Conservation (phyloP, 2,888 invertebrate genomes). For the Cephus runcator region DNA sequence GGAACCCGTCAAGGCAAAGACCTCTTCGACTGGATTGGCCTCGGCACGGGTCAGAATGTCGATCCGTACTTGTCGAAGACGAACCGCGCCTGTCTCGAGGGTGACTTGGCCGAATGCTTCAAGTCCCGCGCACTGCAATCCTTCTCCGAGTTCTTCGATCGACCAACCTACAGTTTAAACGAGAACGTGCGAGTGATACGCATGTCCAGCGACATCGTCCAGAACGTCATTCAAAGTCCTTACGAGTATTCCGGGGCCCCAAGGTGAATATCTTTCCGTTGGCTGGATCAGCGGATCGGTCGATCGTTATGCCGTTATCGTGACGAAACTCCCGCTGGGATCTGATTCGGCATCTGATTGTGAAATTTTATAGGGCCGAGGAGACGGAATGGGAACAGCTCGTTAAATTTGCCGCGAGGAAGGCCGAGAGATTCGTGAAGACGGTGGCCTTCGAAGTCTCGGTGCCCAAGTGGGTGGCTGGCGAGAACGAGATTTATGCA, state of each 20-base stretch:
- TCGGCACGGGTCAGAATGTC: slow-evolving; percentile 78
- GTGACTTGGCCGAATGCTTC: slow-evolving; percentile 87
- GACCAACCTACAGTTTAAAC: slow-evolving; percentile 69
- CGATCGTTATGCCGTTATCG: too few species aligned
- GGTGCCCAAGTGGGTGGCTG: slow-evolving; percentile 67
- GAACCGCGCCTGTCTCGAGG: slow-evolving; percentile 79
- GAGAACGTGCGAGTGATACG: slow-evolving; percentile 79
- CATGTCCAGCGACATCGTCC: slow-evolving; percentile 76
- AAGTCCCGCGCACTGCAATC: slow-evolving; percentile 82
- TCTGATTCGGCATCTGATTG: too few species aligned
- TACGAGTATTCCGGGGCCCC: slow-evolving; percentile 79
- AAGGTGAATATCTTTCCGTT: slow-evolving; percentile 44
- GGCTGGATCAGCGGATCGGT: too few species aligned
- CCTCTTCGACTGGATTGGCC: slow-evolving; percentile 82
- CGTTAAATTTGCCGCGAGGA: slow-evolving; percentile 80
- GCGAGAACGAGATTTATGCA: slow-evolving; percentile 77
- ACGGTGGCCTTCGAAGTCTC: slow-evolving; percentile 81
- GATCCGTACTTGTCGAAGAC: slow-evolving; percentile 82
- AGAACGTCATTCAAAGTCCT: slow-evolving; percentile 76
- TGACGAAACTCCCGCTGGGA: too few species aligned
- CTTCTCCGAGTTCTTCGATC: slow-evolving; percentile 82
- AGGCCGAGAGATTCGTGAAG: slow-evolving; percentile 81
- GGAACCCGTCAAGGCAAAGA: slow-evolving; percentile 74
- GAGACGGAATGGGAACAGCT: slow-evolving; percentile 86
- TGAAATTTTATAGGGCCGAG: slow-evolving; percentile 66